Evolutionary conservation across 2,113 vertebrate species (phyloP).

Genomic region (Sturnira hondurensis): DNA sequence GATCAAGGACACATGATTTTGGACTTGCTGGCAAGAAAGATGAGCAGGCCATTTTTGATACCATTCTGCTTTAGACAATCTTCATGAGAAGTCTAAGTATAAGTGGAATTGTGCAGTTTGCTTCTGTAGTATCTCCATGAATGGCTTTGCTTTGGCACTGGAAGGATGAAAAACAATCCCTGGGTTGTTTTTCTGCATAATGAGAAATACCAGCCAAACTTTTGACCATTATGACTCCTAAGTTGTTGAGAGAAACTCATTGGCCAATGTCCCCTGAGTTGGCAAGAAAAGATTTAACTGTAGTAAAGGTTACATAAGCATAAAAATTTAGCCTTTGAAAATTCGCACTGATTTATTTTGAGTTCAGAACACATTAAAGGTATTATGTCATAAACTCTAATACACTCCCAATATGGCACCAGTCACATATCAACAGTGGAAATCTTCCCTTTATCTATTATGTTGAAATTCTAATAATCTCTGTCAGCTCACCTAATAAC

Average conservation of each 20-base stretch:
- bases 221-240: neutral
- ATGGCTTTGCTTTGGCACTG: neutral
- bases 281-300: neutral
- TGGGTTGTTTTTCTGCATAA: neutral
- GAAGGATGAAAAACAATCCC: neutral
- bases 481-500: neutral
- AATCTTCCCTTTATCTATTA: constrained; percentile 39
- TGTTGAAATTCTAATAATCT: constrained; percentile 48
- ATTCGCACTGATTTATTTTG: neutral
- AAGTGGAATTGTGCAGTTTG: neutral
- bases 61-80: neutral
- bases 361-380: neutral
- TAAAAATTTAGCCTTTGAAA: neutral
- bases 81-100: neutral
- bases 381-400: constrained; percentile 5
- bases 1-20: neutral
- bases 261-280: neutral
- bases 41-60: neutral
- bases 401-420: neutral
- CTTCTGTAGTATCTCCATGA: neutral
- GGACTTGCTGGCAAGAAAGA: neutral
- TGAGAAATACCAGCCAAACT: neutral
- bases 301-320: neutral
- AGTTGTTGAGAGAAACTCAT: neutral
- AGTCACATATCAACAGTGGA: neutral